Conservation (phyloP, 1,140 invertebrate species). For the Stratiolaelaps scimitus region DNA sequence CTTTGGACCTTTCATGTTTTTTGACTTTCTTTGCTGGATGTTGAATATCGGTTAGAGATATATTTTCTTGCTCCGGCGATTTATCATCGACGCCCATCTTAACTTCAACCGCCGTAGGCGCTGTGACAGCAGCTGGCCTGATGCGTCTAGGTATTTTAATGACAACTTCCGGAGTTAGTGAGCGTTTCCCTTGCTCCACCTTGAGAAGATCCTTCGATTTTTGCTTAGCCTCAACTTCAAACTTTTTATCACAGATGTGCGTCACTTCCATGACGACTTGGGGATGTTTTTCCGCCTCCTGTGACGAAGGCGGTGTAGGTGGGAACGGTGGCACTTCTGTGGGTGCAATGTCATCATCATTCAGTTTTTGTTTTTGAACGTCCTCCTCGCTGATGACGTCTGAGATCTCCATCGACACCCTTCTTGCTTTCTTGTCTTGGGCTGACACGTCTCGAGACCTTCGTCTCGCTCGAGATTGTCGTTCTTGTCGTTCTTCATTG, state of each 20-base stretch:
- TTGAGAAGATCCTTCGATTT: not conserved
- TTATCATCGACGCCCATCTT: no score
- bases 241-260: slow-evolving; percentile 14
- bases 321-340: not conserved
- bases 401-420: slow-evolving; percentile 16
- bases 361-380: not conserved
- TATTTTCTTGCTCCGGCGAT: no score
- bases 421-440: slow-evolving; percentile 9
- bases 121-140: no score
- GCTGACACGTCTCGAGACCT: slow-evolving; percentile 8
- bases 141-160: no score
- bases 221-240: not conserved
- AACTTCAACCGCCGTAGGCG: no score
- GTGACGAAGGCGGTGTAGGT: no score
- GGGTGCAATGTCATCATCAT: not conserved
- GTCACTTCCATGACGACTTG: not conserved
- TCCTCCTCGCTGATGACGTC: slow-evolving; percentile 21
- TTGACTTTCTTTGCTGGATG: no score
- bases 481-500: slow-evolving; percentile 14
- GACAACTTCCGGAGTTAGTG: no score
- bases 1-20: no score
- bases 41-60: no score
- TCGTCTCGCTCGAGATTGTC: not conserved
- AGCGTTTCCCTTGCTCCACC: not conserved
- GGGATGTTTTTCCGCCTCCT: not conserved